Conservation (phyloP, 2,113 vertebrate species). For the Amblyornis subalaris region DNA sequence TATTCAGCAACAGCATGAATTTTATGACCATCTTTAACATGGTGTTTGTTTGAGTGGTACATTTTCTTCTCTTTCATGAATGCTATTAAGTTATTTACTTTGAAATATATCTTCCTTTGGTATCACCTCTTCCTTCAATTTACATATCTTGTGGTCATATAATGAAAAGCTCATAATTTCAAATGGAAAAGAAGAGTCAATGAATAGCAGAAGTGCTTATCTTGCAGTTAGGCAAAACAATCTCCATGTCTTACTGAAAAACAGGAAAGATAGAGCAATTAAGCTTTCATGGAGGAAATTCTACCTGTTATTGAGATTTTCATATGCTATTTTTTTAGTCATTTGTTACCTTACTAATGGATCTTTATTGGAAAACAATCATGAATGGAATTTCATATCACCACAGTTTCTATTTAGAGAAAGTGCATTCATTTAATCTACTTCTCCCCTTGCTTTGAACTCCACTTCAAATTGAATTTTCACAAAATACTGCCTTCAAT, state of each 20-base stretch:
- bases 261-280: not conserved
- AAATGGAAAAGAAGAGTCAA: not conserved
- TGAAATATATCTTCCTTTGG: not conserved
- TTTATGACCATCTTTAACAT: not conserved
- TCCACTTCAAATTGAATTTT: not conserved
- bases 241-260: not conserved
- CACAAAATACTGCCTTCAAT: not conserved
- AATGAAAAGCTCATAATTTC: not conserved
- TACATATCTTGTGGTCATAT: not conserved
- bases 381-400: not conserved
- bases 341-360: not conserved
- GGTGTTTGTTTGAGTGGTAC: rapidly evolving
- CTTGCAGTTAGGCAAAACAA: not conserved
- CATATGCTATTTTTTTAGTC: not conserved
- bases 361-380: not conserved
- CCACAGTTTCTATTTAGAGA: not conserved
- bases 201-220: not conserved
- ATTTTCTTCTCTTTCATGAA: not conserved
- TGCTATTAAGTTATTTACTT: not conserved
- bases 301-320: not conserved
- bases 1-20: not conserved
- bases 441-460: not conserved
- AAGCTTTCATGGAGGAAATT: not conserved
- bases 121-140: not conserved
- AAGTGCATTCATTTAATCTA: not conserved